phyloP scores from a whole-genome alignment of 92 coral and sea anemone genomes.

The Phymanthus crucifer region DNA sequence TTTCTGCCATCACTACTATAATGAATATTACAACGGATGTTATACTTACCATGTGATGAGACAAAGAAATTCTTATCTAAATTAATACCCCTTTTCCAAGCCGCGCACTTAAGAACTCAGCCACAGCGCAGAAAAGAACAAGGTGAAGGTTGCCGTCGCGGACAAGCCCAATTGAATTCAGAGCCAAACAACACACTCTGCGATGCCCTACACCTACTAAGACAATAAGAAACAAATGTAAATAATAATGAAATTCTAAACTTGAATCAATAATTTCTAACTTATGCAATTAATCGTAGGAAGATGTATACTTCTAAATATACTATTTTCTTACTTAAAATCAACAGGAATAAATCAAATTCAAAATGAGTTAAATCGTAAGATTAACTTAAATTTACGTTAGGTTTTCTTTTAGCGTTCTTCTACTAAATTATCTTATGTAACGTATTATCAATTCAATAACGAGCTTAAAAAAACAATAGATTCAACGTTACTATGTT shows the following conservation, averaged over 20 bases:
- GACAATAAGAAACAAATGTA: neutral
- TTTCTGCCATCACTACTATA: constrained; percentile 4
- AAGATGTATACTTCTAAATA: no score
- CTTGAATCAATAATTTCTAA: neutral
- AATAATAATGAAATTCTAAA: neutral
- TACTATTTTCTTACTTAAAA: no score
- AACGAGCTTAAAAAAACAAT: neutral
- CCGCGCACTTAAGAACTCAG: constrained; percentile 14
- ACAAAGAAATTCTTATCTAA: neutral
- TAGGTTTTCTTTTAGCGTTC: neutral
- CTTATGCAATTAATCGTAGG: neutral
- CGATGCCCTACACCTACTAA: neutral
- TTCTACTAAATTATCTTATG: neutral
- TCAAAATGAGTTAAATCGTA: neutral
- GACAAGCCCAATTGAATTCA: neutral
- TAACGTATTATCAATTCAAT: neutral
- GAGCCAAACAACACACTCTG: neutral
- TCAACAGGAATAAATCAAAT: no score
- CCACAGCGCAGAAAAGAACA: constrained; percentile 21
- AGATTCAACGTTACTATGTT: neutral
- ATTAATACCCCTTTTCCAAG: neutral
- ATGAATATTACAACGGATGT: neutral
- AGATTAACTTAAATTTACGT: neutral
- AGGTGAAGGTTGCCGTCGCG: neutral
- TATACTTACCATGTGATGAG: neutral